Evolutionary conservation across 1,140 invertebrate genomes (phyloP), one percentile per base, ranked within the genome.

Genomic region (Lasaia peninsularis): DNA sequence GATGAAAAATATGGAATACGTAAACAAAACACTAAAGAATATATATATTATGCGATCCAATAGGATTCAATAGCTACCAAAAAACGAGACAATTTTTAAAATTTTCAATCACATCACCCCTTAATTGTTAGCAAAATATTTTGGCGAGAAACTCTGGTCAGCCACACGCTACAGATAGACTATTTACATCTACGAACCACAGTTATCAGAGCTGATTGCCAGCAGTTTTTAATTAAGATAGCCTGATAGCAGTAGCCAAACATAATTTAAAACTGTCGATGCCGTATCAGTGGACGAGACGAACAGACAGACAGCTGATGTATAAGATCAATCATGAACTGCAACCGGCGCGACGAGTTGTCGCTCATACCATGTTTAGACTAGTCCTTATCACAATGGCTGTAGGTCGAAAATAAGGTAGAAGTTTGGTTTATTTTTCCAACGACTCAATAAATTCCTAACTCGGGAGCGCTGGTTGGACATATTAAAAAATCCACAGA

Each of bases 381-480:
- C 8, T 52, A 16, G 18, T 40, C 56, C 44, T 48, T 59, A 52
- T 34, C 1, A 2, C 40, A 10, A 21, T 5, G 11, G 8, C 2
- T 12, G 31, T 34, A 54, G 34, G 21, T 31, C 16, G 35, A 44
- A 44, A 55, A 48, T 40, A 14, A 31, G 20, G 9, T 5, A 16
- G 21, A 16, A 55, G 35, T 63, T 57, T 66, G 58, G 53, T 71
- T 71, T 75, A 67, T 70, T 72, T 72, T 73, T 66, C 55, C 44
- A 72, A 76, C 71, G 78, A 73, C 75, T 81, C 83, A 84, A 86
- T 84, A 86, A 84, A 86, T 86, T 83, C 76, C 78, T 80, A 80
- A 80, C 75, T 64, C 70, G 52, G 63, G 60, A 74, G 69, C 78
- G 75, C 80, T 78, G 79, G 81, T 81, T 71, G 74, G 68, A 65